Base-by-base conservation (phyloP, 2,797 vertebrate genomes). In the Dermochelys coriacea region DNA sequence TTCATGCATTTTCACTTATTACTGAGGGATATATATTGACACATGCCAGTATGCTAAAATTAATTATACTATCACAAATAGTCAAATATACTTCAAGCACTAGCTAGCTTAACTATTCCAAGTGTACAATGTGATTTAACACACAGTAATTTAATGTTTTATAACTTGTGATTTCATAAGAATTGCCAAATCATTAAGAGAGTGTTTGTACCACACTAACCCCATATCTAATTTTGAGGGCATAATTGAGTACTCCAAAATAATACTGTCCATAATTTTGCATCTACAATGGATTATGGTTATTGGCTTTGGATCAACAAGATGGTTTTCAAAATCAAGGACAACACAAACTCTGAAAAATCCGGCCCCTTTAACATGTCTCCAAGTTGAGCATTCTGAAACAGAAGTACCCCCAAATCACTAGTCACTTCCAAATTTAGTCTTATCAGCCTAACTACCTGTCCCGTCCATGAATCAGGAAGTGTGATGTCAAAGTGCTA, bases 291-390 rank as follows among this genome's bases (percentile, higher is more conserved):
- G 2, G 3, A 1, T 25, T 59, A 2, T 51, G 51, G 93, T 85
- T 9, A 34, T n/a, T 82, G 59, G 78, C 23, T 84, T 51, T 37
- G 77, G 55, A 31, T 47, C 85, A 5, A 1, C 92, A 93, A 86
- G 54, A 1, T 2, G n/a, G 85, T 93, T 75, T 82, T 89, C 89
- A 90, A 89, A 5, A 1, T 80, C 61, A 11, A 61, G 5, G 51
- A 95, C 91, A 91, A 90, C 88, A 93, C 91, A 86, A 51, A 87
- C 94, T 95, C 88, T 18, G 64, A 80, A 95, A 68, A 95, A 96
- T 94, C 91, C 84, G 83, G 93, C 86, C 57, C 89, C 78, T 94
- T 89, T 81, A 50, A 47, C 93, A 93, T 78, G 89, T 45, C 90
- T 55, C 82, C 52, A 81, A 51, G 71, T 16, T 2, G 71, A 91